Evolutionary conservation across 2,797 vertebrate species (phyloP), one percentile per base, ranked within the genome.

Genomic region (Cyprinella venusta): DNA sequence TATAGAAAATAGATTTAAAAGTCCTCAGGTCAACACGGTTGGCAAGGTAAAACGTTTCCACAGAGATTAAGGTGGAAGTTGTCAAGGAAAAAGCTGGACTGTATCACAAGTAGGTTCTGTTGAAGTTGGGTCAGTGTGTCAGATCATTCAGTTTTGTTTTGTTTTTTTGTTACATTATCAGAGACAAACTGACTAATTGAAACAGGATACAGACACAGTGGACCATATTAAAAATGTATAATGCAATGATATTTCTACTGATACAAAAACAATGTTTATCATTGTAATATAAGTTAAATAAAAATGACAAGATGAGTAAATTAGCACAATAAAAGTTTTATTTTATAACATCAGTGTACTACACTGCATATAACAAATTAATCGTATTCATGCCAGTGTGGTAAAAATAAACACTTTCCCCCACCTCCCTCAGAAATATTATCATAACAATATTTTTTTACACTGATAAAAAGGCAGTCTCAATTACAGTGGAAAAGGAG

Each of bases 321-420:
- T 79, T 84, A 87, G 78, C 77, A 89, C 87, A 89, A 87, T 86
- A 79, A 15, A 61, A 69, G 50, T 70, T 80, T 89, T 86, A 85
- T 87, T 89, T 88, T 76, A 69, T 69, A 85, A 85, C 80, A 83
- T 82, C 86, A 88, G 87, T 89, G 87, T 88, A 83, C 54, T 86
- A 88, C 87, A 87, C 84, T 87, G 84, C 70, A 87, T 88, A 86
- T 88, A 87, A 87, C 84, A 87, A 89, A 88, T 81, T 88, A 86
- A 88, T 86, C 72, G 84, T 88, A 87, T 63, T 88, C 88, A 89
- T 89, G 88, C 88, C 87, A 81, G 78, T 89, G 84, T 89, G 87
- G 87, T 88, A 88, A 89, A 89, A 89, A 88, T 89, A 89, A 88
- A 88, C 82, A 84, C 83, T 89, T 87, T 88, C 45, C 87, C 80